Percentiles rank a stretch among this genome's conserved stretches.
phyloP scores from a whole-genome alignment of 2,113 vertebrate species.

The Tautogolabrus adspersus region DNA sequence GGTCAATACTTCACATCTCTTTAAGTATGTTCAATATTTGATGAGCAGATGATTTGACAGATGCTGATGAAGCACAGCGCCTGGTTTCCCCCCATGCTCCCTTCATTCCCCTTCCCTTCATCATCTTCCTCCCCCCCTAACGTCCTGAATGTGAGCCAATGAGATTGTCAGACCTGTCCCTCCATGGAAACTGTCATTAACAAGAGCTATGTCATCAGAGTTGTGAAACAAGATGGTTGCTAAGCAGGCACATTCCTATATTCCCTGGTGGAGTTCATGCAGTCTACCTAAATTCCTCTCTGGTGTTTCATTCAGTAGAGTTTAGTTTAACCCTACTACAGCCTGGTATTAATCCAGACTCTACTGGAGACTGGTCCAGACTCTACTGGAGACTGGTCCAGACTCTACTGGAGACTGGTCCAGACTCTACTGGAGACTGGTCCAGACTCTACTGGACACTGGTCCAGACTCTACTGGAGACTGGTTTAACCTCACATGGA shows the following conservation, averaged over 20 bases:
- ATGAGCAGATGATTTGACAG: slow-evolving; percentile 55
- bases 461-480: no score
- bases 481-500: background rate
- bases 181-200: slow-evolving; percentile 17
- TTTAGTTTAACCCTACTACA: background rate
- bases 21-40: slow-evolving; percentile 57
- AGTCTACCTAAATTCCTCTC: background rate
- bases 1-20: slow-evolving; percentile 35
- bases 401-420: no score
- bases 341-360: no score
- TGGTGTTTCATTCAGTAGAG: background rate
- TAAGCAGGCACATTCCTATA: no score
- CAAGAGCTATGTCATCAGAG: slow-evolving; percentile 7
- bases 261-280: no score
- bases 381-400: no score
- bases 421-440: no score
- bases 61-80: slow-evolving; percentile 52
- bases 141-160: background rate
- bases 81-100: background rate
- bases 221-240: background rate
- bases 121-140: no score
- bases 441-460: no score
- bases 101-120: background rate
- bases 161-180: slow-evolving; percentile 6
- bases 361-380: no score